A percentile compares a stretch with the other conserved stretches of the same genome.
Evolutionary conservation across 2,113 vertebrate genomes (phyloP).

Genomic region (Hirundichthys speculiger): DNA sequence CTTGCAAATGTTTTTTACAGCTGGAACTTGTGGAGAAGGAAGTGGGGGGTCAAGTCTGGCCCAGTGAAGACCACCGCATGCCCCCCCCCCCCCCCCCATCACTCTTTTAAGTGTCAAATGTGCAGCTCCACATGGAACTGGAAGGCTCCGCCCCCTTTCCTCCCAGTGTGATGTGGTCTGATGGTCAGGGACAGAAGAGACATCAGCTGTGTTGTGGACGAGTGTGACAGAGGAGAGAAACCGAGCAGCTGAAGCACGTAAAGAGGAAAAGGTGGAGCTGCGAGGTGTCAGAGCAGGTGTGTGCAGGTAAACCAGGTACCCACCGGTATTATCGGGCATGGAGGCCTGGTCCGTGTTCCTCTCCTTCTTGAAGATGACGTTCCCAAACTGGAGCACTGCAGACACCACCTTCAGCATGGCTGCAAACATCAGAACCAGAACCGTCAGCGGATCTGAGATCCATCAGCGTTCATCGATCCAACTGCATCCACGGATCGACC

Average conservation of each 20-base stretch:
- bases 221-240: conserved; percentile 16
- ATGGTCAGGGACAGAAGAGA: conserved; percentile 33
- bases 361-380: conserved; percentile 97
- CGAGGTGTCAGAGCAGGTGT: conserved; percentile 28
- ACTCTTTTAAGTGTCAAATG: conserved; percentile 37
- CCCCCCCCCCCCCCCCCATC: conserved; percentile 7
- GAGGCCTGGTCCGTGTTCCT: conserved; percentile 97
- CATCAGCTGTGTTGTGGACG: conserved; percentile 43
- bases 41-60: no score
- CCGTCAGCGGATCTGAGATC: conserved; percentile 1
- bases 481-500: no score
- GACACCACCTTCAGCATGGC: conserved; percentile 98
- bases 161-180: conserved; percentile 50
- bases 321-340: conserved; percentile 98
- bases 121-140: conserved; percentile 54
- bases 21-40: conserved; percentile 46
- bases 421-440: conserved; percentile 59
- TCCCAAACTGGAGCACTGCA: conserved; percentile 96
- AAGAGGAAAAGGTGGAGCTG: conserved; percentile 28
- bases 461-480: no score
- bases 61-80: no score
- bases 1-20: conserved; percentile 53
- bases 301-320: not conserved
- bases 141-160: conserved; percentile 50
- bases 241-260: conserved; percentile 35